A percentile compares a stretch with the other conserved stretches of the same genome.
Evolutionary conservation across 2,113 vertebrate species (phyloP).

Genomic region (Sturnus vulgaris): DNA sequence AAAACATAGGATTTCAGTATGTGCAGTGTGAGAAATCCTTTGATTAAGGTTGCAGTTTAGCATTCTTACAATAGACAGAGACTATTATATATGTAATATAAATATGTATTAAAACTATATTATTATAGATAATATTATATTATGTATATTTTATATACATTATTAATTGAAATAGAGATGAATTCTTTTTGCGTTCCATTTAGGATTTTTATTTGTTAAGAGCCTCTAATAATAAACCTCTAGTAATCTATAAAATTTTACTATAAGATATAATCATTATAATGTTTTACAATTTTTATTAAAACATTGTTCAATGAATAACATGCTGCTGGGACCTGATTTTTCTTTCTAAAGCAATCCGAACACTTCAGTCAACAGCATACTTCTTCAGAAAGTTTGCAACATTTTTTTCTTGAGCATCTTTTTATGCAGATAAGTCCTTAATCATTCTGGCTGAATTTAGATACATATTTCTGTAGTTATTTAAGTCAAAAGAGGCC

Average conservation of each 20-base stretch:
- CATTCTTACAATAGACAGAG: not conserved
- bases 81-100: not conserved
- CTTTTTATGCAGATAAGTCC: not conserved
- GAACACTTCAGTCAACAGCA: not conserved
- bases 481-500: not conserved
- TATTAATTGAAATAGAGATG: not conserved
- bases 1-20: not conserved
- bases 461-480: not conserved
- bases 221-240: not conserved
- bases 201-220: not conserved
- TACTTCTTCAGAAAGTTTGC: not conserved
- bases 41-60: not conserved
- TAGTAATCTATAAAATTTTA: not conserved
- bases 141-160: not conserved
- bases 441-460: not conserved
- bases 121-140: not conserved
- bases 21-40: not conserved
- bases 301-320: not conserved
- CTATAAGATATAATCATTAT: not conserved
- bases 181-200: not conserved
- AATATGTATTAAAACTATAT: not conserved
- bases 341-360: not conserved
- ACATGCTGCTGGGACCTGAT: not conserved
- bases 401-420: not conserved
- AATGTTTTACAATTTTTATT: not conserved